Base-by-base conservation (phyloP, 1,140 invertebrate species). In the Panagrolaimus sp. region DNA sequence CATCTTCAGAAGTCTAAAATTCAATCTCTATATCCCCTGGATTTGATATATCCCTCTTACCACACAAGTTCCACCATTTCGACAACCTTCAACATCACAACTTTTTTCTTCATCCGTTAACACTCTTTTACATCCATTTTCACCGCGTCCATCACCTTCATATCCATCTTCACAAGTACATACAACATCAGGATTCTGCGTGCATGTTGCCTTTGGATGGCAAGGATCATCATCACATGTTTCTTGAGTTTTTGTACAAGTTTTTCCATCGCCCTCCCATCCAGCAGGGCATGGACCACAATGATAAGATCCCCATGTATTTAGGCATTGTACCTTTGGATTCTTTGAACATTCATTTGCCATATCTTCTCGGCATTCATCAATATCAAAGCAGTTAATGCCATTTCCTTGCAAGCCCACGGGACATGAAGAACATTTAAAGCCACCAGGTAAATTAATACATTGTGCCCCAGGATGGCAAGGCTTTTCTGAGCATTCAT, bases 201-300 rank as follows among this genome's bases (percentile, higher is more conserved):
- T 57, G 16, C 51, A 57, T 5, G 14, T 57, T 1, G 51, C 51
- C 4, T 27, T 20, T 51, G 16, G 16, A 51, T 51, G 16, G 48
- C 48, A 51, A 1, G 25, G 5, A 42, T 0, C 68, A 73, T 27
- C 73, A 65, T 63, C 79, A 80, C 63, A 64, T 48, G 0, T 78
- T 61, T 23, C 68, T 78, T 76, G 44, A 48, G 25, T 70, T 69
- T 65, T 70, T 23, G 20, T 27, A 16, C 51, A 86, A 0, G 70
- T 80, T 13, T 68, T 67, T 45, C 84, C 84, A 74, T 85, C 72
- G 63, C 85, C 84, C 66, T 76, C 72, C 73, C 83, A 85, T 76
- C 84, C 85, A 67, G 78, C 31, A 13, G 85, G 85, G 69, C 85
- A 86, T 1, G 80, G 71, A 5, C 81, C 84, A 78, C 85, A 86